Conservation (phyloP, 2,888 invertebrate species). For the Cataglyphis albicans region DNA sequence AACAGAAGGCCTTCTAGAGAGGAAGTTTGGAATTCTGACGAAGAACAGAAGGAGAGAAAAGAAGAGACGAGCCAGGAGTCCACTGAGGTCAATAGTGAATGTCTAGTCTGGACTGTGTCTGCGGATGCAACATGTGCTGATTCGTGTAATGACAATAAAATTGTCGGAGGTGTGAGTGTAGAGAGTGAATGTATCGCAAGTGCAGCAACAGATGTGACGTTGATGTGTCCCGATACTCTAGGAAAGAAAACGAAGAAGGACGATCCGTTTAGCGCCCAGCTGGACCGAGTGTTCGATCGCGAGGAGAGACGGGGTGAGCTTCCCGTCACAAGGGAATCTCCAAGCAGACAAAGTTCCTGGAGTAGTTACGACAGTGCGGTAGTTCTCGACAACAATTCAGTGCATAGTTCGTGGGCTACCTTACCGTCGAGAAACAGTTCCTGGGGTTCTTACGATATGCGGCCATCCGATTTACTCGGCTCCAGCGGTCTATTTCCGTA, state of each 20-base stretch:
- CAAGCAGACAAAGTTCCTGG: conserved; percentile 92
- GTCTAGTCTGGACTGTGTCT: conserved; percentile 87
- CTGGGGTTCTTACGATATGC: conserved; percentile 91
- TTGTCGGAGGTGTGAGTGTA: conserved; percentile 68
- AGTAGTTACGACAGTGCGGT: conserved; percentile 93
- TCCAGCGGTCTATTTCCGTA: conserved; percentile 87
- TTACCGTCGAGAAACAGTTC: conserved; percentile 90
- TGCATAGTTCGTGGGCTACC: conserved; percentile 93
- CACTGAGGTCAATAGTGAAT: conserved; percentile 79
- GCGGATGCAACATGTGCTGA: conserved; percentile 82
- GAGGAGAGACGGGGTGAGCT: conserved; percentile 87
- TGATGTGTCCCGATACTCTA: conserved; percentile 56
- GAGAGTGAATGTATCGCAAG: conserved; percentile 71
- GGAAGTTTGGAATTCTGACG: conserved; percentile 91
- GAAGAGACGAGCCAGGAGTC: conserved; percentile 73
- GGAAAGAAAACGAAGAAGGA: conserved; percentile 85
- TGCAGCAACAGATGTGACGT: conserved; percentile 54
- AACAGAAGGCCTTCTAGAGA: conserved; percentile 84
- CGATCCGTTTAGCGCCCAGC: conserved; percentile 90
- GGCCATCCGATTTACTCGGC: conserved; percentile 84
- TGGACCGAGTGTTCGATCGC: conserved; percentile 91
- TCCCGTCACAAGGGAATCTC: conserved; percentile 85
- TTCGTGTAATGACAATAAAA: conserved; percentile 82
- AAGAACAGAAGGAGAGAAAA: conserved; percentile 77
- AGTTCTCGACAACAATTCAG: conserved; percentile 90